Evolutionary conservation across 1,140 invertebrate species (phyloP), one percentile per base, ranked within the genome.

Genomic region (Lordiphosa clarofinis): DNA sequence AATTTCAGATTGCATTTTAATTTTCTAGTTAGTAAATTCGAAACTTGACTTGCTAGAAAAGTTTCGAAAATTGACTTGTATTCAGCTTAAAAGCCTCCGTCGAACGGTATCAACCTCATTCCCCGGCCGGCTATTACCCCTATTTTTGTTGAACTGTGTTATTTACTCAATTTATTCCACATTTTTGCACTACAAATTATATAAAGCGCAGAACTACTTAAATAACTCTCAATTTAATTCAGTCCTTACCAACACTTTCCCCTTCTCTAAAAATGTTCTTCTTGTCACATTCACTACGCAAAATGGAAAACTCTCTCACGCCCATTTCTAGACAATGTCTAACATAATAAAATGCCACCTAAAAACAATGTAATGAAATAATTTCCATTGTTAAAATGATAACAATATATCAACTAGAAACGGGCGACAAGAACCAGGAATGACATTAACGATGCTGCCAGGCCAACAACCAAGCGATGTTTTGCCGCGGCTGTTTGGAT

Each of bases 321-420:
- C 33, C 8, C 38, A 58, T 35, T 9, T 37, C 46, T 36, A 40
- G 43, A 46, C 24, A 46, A 21, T 69, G 79, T 61, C 63, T 69
- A 63, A 78, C 73, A 82, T 59, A 69, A 84, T 69, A 55, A 79
- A 71, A 61, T 50, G 56, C 54, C 53, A 54, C 59, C 58, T 61
- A 57, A 65, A 79, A 68, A 86, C 60, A 73, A 74, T 78, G 71
- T 86, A 86, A 81, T 86, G 81, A 86, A 86, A 86, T 86, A 86
- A 86, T 86, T 86, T 86, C 48, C 70, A 86, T 75, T 68, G 74
- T 79, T 65, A 62, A 74, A 86, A 86, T 86, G 71, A 86, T 81
- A 86, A 86, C 81, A 79, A 86, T 86, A 87, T 86, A 86, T 86
- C 79, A 86, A 86, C 63, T 48, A 75, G 74, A 75, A 66, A 64